Conservation (phyloP, 2,113 vertebrate genomes). For the Columba janthina region DNA sequence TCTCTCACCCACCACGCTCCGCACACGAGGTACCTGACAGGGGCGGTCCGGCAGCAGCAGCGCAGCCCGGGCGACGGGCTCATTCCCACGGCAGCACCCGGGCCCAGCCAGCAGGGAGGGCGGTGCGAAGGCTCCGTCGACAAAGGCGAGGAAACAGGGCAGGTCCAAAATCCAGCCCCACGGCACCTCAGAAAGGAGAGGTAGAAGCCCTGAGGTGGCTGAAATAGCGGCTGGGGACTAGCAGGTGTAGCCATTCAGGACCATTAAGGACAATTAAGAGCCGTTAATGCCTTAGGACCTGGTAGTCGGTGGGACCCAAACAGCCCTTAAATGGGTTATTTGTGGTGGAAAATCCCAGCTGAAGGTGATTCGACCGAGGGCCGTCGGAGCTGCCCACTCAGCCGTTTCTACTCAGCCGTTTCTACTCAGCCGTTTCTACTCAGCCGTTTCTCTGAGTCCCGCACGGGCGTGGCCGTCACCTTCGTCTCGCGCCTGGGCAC, state of each 20-base stretch:
- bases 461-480: neutral
- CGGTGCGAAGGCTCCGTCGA: rapidly evolving
- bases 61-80: too few relatives aligned
- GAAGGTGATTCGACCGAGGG: rapidly evolving
- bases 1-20: rapidly evolving
- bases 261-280: neutral
- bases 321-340: neutral
- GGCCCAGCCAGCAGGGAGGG: rapidly evolving
- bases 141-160: rapidly evolving
- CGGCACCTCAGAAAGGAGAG: rapidly evolving
- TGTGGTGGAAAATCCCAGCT: neutral
- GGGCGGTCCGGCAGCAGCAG: too few relatives aligned
- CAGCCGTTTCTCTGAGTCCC: too few relatives aligned
- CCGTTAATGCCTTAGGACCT: rapidly evolving
- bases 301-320: neutral
- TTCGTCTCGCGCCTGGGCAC: rapidly evolving
- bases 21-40: rapidly evolving
- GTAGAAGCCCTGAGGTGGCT: rapidly evolving
- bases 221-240: rapidly evolving
- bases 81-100: rapidly evolving
- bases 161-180: rapidly evolving
- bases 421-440: rapidly evolving
- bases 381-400: rapidly evolving
- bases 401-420: neutral
- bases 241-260: rapidly evolving